phyloP scores from a whole-genome alignment of 2,888 invertebrate genomes.

The Coenonympha arcania region DNA sequence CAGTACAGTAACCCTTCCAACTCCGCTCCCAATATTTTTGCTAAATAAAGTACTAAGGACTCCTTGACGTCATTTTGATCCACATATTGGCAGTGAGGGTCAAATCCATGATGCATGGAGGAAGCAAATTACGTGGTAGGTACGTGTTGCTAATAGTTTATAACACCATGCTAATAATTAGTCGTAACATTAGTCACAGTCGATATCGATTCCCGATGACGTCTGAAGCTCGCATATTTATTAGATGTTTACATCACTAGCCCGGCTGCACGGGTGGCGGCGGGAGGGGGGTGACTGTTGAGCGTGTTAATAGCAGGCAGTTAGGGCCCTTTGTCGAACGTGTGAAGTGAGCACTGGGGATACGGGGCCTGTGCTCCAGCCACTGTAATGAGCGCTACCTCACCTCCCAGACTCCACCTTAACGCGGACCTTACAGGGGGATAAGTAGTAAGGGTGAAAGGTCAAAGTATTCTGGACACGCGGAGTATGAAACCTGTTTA shows the following conservation, averaged over 20 bases:
- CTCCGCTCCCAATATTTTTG: too few species aligned
- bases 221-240: conserved; percentile 10
- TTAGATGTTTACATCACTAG: conserved; percentile 46
- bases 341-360: conserved; percentile 68
- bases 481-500: conserved; percentile 41
- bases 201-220: not conserved
- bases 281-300: conserved; percentile 51
- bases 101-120: not conserved
- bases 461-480: conserved; percentile 37
- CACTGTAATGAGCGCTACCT: conserved; percentile 29
- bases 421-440: conserved; percentile 11
- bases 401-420: conserved; percentile 23
- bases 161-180: not conserved
- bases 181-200: not conserved
- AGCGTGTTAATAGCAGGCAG: conserved; percentile 71
- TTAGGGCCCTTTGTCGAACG: conserved; percentile 70
- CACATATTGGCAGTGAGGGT: too few species aligned
- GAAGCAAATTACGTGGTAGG: not conserved
- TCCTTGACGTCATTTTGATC: too few species aligned
- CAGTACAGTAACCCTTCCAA: too few species aligned
- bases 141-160: not conserved
- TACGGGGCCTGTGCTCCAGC: conserved; percentile 41
- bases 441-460: conserved; percentile 23
- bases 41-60: too few species aligned
- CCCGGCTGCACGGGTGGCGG: too few species aligned